Percentiles rank a stretch among this genome's conserved stretches.
Conservation (phyloP, 2,113 vertebrate species). For the Hiodon tergisus region DNA sequence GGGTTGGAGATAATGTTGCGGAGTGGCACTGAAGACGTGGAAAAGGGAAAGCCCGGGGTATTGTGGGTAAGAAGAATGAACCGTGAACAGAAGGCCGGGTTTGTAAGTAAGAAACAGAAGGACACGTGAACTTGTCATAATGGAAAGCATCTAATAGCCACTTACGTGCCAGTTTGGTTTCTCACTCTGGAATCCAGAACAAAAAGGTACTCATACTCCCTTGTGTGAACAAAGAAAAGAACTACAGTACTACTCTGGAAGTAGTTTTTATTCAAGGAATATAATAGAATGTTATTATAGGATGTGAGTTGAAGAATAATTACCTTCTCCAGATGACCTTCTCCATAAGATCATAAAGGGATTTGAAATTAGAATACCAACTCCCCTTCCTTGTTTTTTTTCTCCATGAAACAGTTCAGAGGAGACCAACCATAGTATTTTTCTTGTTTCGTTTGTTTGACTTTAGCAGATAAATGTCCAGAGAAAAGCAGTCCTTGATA, state of each 20-base stretch:
- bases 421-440: neutral
- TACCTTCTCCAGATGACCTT: neutral
- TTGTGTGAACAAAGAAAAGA: conserved; percentile 12
- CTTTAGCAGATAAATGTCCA: neutral
- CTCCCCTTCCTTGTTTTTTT: neutral
- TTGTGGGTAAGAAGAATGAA: neutral
- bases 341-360: conserved; percentile 21
- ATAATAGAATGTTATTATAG: neutral
- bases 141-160: neutral
- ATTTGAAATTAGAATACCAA: conserved; percentile 11
- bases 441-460: neutral
- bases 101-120: neutral
- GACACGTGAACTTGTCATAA: neutral
- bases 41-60: neutral
- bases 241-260: neutral
- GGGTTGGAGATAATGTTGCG: neutral
- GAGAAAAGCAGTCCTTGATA: conserved; percentile 1
- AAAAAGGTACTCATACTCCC: conserved; percentile 21
- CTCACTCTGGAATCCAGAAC: conserved; percentile 13
- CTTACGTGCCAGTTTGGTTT: conserved; percentile 16
- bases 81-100: neutral
- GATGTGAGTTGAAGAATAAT: neutral
- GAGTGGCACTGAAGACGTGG: neutral
- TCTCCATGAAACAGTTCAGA: neutral
- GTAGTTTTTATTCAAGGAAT: neutral